Percentiles rank a stretch among this genome's conserved stretches.
Conservation (phyloP, 2,888 invertebrate genomes). For the Cerastis leucographa region DNA sequence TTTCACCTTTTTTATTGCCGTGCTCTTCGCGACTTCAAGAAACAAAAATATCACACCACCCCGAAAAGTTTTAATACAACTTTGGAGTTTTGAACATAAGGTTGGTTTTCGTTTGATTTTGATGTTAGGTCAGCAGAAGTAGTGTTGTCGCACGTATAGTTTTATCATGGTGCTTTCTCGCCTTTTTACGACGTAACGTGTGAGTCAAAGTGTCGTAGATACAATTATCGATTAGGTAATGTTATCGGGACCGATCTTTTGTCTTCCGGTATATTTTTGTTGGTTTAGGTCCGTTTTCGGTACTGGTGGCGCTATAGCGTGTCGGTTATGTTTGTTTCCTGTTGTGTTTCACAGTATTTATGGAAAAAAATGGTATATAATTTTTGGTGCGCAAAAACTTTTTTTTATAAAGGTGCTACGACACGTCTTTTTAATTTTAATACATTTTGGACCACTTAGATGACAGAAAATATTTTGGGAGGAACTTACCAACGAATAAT, state of each 20-base stretch:
- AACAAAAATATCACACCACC: conserved; percentile 62
- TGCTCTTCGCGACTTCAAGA: conserved; percentile 88
- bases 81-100: conserved; percentile 52
- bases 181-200: conserved; percentile 90
- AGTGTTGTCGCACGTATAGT: conserved; percentile 77
- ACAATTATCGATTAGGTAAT: conserved; percentile 91
- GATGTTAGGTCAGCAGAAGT: conserved; percentile 4
- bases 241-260: conserved; percentile 88
- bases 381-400: conserved; percentile 12
- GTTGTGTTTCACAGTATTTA: conserved; percentile 69
- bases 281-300: conserved; percentile 85
- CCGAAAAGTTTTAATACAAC: conserved; percentile 7
- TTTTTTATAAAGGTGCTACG: neutral
- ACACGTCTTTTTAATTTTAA: neutral
- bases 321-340: conserved; percentile 76
- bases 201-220: conserved; percentile 89
- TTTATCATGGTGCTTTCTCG: conserved; percentile 90
- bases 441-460: neutral
- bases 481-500: neutral
- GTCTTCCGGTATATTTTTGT: conserved; percentile 89
- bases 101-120: conserved; percentile 57
- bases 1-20: conserved; percentile 90
- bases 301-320: conserved; percentile 80
- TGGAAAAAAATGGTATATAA: conserved; percentile 19
- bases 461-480: neutral